Evolutionary conservation across 1,140 invertebrate species (phyloP), one percentile per base, ranked within the genome.

Genomic region (Philotrypesis tridentata): DNA sequence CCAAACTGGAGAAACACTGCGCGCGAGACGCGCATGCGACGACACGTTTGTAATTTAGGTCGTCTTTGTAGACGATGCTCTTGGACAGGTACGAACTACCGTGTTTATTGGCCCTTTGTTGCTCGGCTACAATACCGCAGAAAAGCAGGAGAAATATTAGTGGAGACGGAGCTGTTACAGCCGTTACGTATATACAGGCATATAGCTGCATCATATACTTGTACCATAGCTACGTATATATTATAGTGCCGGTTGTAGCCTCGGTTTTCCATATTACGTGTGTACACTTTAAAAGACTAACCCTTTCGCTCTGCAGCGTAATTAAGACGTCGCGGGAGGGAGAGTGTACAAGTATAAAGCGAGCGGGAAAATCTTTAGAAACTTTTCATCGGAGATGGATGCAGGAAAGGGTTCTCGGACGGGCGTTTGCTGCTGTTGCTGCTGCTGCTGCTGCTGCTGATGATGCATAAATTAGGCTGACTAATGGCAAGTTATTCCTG

Each of bases 401-500:
- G 83, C 43, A 63, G 80, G 76, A 70, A 82, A 83, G 79, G 82
- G 82, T 77, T 80, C 68, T 65, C 27, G 43, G 72, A 79, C 74
- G 23, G 25, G 55, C 55, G 67, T n/a, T 55, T 33, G 21, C 21
- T 55, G 48, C 71, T 72, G 83, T 80, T 84, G 80, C 84, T 85
- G 85, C 85, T 84, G 79, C n/a, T n/a, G 12, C 14, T 43, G 40
- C 12, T 43, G 40, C 40, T 43, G 48, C 71, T 72, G 83, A 82
- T 84, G 80, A 85, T 85, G 85, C 85, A 86, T 86, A 84, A 86
- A 85, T 86, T 85, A 86, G 71, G 31, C 70, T 25, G 70, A 48
- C 75, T 82, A 82, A 82, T 82, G 80, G 80, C 60, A 23, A 43
- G 74, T 37, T 63, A 80, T 75, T 60, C 40, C 0, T 81, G 37